Evolutionary conservation across 2,113 vertebrate species (phyloP).

Genomic region (Thamnophis sirtalis): DNA sequence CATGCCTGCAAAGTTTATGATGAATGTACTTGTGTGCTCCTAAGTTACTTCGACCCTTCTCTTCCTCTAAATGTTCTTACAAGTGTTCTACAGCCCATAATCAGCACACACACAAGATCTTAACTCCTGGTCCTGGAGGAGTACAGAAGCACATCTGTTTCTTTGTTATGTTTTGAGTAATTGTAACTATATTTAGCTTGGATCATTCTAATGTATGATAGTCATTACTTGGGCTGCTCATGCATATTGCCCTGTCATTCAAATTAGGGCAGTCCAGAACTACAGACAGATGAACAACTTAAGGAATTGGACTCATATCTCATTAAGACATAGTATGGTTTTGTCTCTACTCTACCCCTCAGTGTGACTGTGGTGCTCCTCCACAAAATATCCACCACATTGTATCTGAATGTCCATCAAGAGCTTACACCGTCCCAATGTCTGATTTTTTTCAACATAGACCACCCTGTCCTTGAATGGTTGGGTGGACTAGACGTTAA

Average conservation of each 20-base stretch:
- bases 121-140: neutral
- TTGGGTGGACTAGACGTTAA: no score
- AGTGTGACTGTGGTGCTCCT: no score
- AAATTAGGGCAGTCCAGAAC: neutral
- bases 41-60: neutral
- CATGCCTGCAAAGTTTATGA: neutral
- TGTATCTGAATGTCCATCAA: no score
- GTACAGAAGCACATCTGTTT: neutral
- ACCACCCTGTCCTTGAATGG: no score
- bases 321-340: neutral
- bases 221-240: neutral
- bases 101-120: neutral
- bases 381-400: no score
- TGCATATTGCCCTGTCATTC: neutral
- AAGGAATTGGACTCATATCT: neutral
- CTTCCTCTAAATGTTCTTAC: neutral
- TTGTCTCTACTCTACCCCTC: neutral
- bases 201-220: neutral
- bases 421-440: no score
- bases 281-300: neutral
- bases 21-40: neutral
- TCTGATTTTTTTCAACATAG: no score
- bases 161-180: neutral
- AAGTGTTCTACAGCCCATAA: neutral
- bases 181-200: neutral